These are phyloP conservation scores for Zygothrica quintamaculata DNA, from an alignment of 2,888 invertebrate genomes.

Conservation along the genomic window DNA sequence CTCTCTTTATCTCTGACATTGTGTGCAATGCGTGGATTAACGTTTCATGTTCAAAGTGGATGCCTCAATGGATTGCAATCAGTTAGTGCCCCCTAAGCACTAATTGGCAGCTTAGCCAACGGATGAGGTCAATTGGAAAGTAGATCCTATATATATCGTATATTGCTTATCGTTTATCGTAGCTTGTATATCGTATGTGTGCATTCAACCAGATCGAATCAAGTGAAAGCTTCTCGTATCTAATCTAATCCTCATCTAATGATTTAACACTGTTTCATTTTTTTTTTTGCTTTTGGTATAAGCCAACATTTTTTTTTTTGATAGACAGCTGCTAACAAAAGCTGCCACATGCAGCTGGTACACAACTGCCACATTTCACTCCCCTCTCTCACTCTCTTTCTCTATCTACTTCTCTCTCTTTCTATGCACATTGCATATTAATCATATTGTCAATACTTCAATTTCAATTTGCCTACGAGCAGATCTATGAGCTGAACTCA, in stretches of 20 bases:
- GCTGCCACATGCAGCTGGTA: no score
- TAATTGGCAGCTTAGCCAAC: slow-evolving; percentile 14
- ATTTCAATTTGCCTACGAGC: slow-evolving; percentile 32
- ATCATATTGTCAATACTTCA: slow-evolving; percentile 47
- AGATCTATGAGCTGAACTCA: slow-evolving; percentile 16
- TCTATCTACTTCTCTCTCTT: neutral
- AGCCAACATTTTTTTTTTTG: no score
- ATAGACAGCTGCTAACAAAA: no score
- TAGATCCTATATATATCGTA: neutral
- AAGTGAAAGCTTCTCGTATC: slow-evolving; percentile 8
- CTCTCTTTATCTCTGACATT: slow-evolving; percentile 7
- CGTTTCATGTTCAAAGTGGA: slow-evolving; percentile 23
- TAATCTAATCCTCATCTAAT: neutral
- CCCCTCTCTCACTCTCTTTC: no score
- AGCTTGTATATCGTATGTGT: neutral
- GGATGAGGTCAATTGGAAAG: slow-evolving; percentile 57
- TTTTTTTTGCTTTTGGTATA: neutral
- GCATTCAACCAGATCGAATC: neutral
- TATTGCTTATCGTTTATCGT: no score
- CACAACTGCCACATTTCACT: no score
- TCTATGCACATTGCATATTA: slow-evolving; percentile 29
- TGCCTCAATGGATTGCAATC: slow-evolving; percentile 48
- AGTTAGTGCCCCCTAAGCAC: slow-evolving; percentile 2
- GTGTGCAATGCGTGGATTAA: slow-evolving; percentile 38
- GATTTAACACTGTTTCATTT: neutral